Evolutionary conservation across 1,140 invertebrate genomes (phyloP).

Genomic region (Eurytemora carolleeae): DNA sequence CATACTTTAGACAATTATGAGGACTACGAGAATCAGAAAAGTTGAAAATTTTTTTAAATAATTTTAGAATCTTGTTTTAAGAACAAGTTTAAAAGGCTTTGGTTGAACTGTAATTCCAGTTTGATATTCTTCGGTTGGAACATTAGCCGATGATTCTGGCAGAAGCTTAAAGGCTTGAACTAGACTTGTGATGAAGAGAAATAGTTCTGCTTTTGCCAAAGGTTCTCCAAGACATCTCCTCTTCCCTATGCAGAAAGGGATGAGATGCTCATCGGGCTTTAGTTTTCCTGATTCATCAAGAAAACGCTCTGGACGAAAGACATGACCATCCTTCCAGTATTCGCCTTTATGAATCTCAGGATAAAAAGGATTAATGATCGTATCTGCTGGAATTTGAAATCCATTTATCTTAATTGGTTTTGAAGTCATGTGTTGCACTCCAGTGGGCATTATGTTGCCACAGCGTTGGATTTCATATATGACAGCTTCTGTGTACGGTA

Average conservation of each 20-base stretch:
- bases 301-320: conserved; percentile 50
- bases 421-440: conserved; percentile 17
- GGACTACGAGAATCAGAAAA: no score
- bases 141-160: background rate
- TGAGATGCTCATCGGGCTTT: conserved; percentile 40
- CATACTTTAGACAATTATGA: no score
- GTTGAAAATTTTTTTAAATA: no score
- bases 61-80: no score
- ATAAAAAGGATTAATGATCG: no score
- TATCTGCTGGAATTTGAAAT: no score
- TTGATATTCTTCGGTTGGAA: background rate
- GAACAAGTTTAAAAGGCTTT: conserved; percentile 5
- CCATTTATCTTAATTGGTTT: no score
- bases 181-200: conserved; percentile 64
- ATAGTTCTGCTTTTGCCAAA: conserved; percentile 69
- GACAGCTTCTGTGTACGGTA: conserved; percentile 2
- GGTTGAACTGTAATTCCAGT: background rate
- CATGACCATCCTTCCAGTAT: no score
- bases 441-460: conserved; percentile 20
- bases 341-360: no score
- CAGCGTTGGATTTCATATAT: conserved; percentile 32
- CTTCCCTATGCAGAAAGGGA: conserved; percentile 48
- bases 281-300: conserved; percentile 38
- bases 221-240: conserved; percentile 81
- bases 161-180: conserved; percentile 2